Conservation (phyloP, 2,888 invertebrate species). For the Eristalis tenax region DNA sequence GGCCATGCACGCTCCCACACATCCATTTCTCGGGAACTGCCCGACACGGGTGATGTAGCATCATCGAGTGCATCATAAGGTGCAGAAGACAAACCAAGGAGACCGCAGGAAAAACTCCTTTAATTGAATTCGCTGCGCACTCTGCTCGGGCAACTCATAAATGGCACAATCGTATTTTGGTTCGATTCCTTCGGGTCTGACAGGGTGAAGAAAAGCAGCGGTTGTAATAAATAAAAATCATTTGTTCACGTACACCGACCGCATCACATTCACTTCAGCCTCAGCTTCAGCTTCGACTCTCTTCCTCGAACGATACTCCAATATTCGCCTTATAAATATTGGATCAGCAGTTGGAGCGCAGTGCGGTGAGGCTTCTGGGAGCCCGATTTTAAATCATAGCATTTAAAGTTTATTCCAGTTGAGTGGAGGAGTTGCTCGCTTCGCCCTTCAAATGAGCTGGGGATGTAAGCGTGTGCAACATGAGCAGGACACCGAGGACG, state of each 20-base stretch:
- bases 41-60: background rate
- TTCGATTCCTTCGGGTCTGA: background rate
- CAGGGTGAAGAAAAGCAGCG: background rate
- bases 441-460: background rate
- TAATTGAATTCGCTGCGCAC: conserved; percentile 47
- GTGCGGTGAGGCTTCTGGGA: background rate
- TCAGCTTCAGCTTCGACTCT: background rate
- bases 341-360: conserved; percentile 14
- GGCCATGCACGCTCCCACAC: background rate
- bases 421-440: conserved; percentile 32
- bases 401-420: conserved; percentile 54
- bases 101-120: conserved; percentile 2
- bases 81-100: background rate
- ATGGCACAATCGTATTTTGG: conserved; percentile 15
- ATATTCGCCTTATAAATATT: conserved; percentile 48
- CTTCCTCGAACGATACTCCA: conserved; percentile 30
- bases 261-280: background rate
- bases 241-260: background rate
- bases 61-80: background rate
- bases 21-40: background rate
- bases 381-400: conserved; percentile 50
- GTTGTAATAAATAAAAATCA: background rate
- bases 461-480: background rate
- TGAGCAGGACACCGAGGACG: background rate
- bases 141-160: background rate